phyloP scores from a whole-genome alignment of 2,113 vertebrate genomes.

The Furnarius figulus region DNA sequence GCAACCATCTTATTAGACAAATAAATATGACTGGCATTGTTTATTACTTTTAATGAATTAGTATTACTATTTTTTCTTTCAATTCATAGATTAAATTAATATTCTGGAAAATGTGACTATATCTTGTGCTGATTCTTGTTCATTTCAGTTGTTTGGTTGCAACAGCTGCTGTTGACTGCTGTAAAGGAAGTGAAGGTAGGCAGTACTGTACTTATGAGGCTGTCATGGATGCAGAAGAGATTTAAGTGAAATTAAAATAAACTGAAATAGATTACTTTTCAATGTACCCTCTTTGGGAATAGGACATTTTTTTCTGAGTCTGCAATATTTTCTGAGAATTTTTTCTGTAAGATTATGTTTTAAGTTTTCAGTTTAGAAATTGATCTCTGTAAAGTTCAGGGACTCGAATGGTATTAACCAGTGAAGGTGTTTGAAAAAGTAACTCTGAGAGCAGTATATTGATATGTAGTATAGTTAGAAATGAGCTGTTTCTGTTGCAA shows the following conservation, averaged over 20 bases:
- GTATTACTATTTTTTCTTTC: neutral
- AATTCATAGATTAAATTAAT: neutral
- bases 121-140: neutral
- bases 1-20: neutral
- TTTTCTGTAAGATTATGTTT: neutral
- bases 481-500: neutral
- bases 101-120: neutral
- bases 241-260: neutral
- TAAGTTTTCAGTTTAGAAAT: neutral
- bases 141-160: neutral
- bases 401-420: neutral
- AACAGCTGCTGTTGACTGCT: neutral
- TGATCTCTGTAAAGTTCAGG: neutral
- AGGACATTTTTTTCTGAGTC: neutral
- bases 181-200: neutral
- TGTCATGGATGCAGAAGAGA: neutral
- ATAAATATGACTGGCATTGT: neutral
- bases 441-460: neutral
- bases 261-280: neutral
- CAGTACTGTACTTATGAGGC: neutral
- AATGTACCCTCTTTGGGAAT: neutral
- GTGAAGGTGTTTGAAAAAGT: neutral
- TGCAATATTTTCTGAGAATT: neutral
- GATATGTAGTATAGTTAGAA: neutral
- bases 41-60: neutral